These are phyloP conservation scores for Myotis pilosus DNA, from an alignment of 2,797 vertebrate genomes.

Conservation along the genomic window DNA sequence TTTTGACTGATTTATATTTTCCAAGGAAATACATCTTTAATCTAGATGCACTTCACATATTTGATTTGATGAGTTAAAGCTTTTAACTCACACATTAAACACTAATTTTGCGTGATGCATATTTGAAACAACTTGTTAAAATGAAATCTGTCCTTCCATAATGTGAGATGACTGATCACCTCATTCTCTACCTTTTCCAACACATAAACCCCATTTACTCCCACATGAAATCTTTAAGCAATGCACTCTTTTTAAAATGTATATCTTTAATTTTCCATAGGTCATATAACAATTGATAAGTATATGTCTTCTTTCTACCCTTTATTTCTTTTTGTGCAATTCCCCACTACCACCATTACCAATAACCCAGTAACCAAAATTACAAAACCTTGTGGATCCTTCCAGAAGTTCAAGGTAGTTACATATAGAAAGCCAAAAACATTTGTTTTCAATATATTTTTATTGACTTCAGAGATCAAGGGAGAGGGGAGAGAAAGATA, in stretches of 20 bases:
- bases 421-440: background rate
- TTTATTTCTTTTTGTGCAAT: background rate
- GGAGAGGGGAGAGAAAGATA: too few species aligned
- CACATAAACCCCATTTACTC: background rate
- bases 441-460: background rate
- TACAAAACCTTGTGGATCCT: background rate
- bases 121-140: conserved; percentile 47
- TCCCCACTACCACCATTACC: background rate
- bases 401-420: background rate
- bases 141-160: background rate
- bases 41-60: background rate
- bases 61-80: background rate
- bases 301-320: background rate
- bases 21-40: background rate
- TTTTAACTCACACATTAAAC: background rate
- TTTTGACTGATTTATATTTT: background rate
- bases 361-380: background rate
- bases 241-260: background rate
- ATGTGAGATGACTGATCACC: background rate
- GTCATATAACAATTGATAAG: background rate
- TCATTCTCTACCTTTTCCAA: background rate
- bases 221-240: background rate
- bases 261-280: background rate
- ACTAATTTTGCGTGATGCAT: background rate
- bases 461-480: too few species aligned